These are phyloP conservation scores for Coelopa pilipes DNA, from an alignment of 2,888 invertebrate genomes.

Conservation along the genomic window DNA sequence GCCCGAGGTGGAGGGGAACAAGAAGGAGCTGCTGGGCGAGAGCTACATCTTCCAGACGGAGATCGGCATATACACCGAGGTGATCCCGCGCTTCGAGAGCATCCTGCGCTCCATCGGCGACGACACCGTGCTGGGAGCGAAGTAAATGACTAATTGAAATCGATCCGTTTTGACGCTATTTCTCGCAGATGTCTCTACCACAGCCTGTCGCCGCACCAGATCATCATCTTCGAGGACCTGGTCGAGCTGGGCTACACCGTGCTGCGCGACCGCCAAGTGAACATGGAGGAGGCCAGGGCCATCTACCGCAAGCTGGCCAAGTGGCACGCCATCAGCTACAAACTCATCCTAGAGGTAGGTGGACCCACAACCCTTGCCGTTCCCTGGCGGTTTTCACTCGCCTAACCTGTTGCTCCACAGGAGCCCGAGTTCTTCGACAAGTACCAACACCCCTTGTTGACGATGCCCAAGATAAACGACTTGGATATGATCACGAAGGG, in stretches of 20 bases:
- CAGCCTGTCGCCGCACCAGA: slow-evolving; percentile 39
- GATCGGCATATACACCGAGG: slow-evolving; percentile 54
- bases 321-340: slow-evolving; percentile 48
- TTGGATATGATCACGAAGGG: slow-evolving; percentile 17
- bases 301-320: slow-evolving; percentile 44
- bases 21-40: slow-evolving; percentile 50
- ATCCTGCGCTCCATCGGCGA: slow-evolving; percentile 34
- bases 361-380: too few relatives aligned
- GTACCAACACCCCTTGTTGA: slow-evolving; percentile 22
- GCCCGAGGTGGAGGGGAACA: slow-evolving; percentile 52
- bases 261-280: slow-evolving; percentile 34
- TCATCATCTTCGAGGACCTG: slow-evolving; percentile 46
- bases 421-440: slow-evolving; percentile 39
- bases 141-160: too few relatives aligned
- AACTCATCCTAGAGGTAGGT: slow-evolving; percentile 43
- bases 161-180: too few relatives aligned
- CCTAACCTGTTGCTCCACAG: slow-evolving; percentile 22
- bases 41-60: slow-evolving; percentile 52
- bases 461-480: neutral
- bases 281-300: slow-evolving; percentile 37
- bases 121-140: slow-evolving; percentile 32
- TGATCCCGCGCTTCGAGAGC: slow-evolving; percentile 54
- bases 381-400: too few relatives aligned
- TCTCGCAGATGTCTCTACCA: slow-evolving; percentile 42
- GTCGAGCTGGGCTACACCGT: slow-evolving; percentile 39